Base-by-base conservation (phyloP, 2,888 invertebrate species). In the Adelognathus sp. region DNA sequence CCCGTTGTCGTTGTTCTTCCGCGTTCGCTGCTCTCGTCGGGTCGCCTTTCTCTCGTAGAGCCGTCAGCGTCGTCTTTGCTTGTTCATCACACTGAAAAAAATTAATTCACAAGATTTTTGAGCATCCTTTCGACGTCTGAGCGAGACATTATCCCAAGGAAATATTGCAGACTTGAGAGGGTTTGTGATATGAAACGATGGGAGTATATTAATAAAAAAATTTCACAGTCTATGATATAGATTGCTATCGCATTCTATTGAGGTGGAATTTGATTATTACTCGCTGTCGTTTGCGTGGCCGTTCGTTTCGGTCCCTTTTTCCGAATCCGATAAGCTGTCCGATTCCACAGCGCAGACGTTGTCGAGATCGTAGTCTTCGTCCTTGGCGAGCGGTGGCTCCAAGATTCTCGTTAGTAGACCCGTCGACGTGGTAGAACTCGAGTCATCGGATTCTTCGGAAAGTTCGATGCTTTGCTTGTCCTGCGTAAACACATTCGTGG, bases 391-490 rank as follows among this genome's bases (percentile, higher is more conserved):
- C 56, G 86, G 82, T 60, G 82, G 82, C 31, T 89, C 85, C 46
- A 86, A 76, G 58, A 87, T 81, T 76, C 83, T 86, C 2, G 82
- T 76, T 7, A 86, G 75, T 14, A 86, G 79, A 18, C 84, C 81
- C 11, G 86, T 76, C 50, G 84, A 80, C 24, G 81, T 80, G 14
- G 84, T 84, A 5, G 80, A 82, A 80, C 70, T 81, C n/a, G 84
- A 81, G 31, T 81, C 72, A 46, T 69, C 84, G 0, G 79, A 83
- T 60, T 86, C 85, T 41, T 79, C 79, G 27, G 87, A 86, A 50
- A 87, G 80, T 64, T 87, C 87, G 54, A 90, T 90, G 61, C 87
- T 87, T 63, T 79, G 86, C 54, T 87, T 88, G 50, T 90, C 88
- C 90, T 90, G 46, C 11, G 75, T 78, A 50, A 31, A 4, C 1